Evolutionary conservation across 2,113 vertebrate genomes (phyloP).

Genomic region (Pterophyllum scalare): DNA sequence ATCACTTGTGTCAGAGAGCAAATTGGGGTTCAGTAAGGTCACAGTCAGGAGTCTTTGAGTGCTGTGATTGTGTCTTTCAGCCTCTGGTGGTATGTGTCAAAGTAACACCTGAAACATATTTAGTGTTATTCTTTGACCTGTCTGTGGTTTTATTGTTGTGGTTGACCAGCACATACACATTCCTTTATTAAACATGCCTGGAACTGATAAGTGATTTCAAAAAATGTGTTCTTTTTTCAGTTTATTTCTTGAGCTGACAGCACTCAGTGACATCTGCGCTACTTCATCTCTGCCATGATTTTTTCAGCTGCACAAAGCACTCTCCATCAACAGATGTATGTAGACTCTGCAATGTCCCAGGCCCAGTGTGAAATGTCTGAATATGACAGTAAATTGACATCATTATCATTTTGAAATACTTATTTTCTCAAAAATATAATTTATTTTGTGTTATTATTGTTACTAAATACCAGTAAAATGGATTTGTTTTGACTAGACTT

Average conservation of each 20-base stretch:
- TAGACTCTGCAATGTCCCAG: neutral
- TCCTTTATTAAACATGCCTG: neutral
- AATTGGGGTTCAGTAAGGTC: too few species aligned
- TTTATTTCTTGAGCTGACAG: neutral
- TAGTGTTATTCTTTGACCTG: too few species aligned
- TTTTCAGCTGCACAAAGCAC: neutral
- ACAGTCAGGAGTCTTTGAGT: too few species aligned
- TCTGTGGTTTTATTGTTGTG: too few species aligned
- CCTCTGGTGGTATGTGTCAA: too few species aligned
- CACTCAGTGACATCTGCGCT: neutral
- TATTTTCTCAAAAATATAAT: neutral
- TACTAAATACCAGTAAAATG: neutral
- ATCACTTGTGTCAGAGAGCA: too few species aligned
- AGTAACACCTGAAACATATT: too few species aligned
- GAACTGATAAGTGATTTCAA: neutral
- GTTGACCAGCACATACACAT: too few species aligned
- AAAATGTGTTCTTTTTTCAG: neutral
- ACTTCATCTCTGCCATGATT: neutral
- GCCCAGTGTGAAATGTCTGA: neutral
- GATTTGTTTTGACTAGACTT: neutral
- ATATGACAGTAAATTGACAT: too few species aligned
- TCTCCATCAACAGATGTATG: neutral
- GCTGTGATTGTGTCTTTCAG: too few species aligned
- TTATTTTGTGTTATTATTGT: conserved; percentile 1
- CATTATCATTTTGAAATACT: too few species aligned